Evolutionary conservation across 2,888 invertebrate species (phyloP), one percentile per base, ranked within the genome.

Genomic region (Spisula solida): DNA sequence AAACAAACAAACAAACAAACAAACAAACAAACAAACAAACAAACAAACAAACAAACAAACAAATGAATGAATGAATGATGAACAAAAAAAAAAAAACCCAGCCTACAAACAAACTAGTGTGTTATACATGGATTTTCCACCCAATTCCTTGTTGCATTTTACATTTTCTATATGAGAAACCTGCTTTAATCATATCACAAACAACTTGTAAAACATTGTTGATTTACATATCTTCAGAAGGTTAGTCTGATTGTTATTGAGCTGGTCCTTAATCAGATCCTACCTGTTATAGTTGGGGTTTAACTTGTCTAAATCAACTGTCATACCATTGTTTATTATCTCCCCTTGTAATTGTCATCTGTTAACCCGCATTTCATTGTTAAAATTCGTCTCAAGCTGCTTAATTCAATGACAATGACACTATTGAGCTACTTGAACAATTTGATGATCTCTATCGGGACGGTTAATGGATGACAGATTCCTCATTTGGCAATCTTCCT

Each of bases 371-470:
- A 47, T 78, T 87, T 55, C 82, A 81, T 78, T 86, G 81, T 87
- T 78, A 66, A 82, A 78, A 87, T 78, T 75, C 41, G 81, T 84
- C 80, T 83, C 84, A 88, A 84, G 84, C 88, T 55, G 83, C 80
- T 88, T 84, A 81, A 88, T 84, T 88, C 84, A 88, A 81, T 84
- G 88, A 88, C 88, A 84, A 88, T 88, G 84, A 88, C 84, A 70
- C 84, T 80, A 84, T 84, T 88, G 82, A 85, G 85, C 88, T 82
- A 88, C 88, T 88, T 88, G 56, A 85, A 88, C 85, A 86, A 85
- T 88, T 88, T 85, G 88, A 88, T 88, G 85, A 85, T 85, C 85
- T 82, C 88, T 85, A 82, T 82, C 85, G 85, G 88, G 88, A 88
- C 88, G 56, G 85, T 89, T 82, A 89, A 89, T 80, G 78, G 87